Base-by-base conservation (phyloP, 2,888 invertebrate species). In the Drosophila atripex region DNA sequence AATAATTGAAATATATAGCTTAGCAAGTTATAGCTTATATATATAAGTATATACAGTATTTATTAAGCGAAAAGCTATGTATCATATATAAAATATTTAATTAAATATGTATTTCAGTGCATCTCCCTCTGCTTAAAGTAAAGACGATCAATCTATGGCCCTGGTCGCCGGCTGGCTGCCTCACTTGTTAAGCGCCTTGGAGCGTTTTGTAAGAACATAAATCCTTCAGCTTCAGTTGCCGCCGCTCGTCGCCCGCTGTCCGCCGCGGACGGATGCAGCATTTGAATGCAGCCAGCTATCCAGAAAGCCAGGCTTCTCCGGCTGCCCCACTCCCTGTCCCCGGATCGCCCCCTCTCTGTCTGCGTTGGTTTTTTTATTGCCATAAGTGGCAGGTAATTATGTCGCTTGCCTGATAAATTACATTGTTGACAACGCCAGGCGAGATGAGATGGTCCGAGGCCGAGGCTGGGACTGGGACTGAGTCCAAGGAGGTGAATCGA, bases 381-480 rank as follows among this genome's bases (percentile, higher is more conserved):
- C 90, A 85, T 88, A 89, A 88, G 89, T 89, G 88, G 90, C 79
- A 89, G 89, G 89, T 89, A 89, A 88, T 88, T 89, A 88, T 88
- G 88, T 88, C 88, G 88, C 90, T 80, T 78, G 73, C 82, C 88
- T 89, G 88, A 88, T 88, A 88, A 89, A 88, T 88, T 88, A 89
- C 88, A 82, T 88, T 87, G 89, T 87, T 78, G 89, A 88, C 89
- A 88, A 86, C 86, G 77, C 63, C 75, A 55, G 77, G 71, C 45
- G 66, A 78, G 75, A 60, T 71, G 73, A 65, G 64, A 35, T 14
- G 28, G 39, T 18, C 35, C 35, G 35, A 35, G 35, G 35, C 35
- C 6, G 35, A 35, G 39, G 11, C 39, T 41, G 18, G 16, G 9
- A 41, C 16, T 41, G 39, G 4, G 18, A 41, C 39, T 18, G 18